These are phyloP conservation scores for Nannobrachium achirus DNA, from an alignment of 2,113 vertebrate genomes.

Conservation along the genomic window DNA sequence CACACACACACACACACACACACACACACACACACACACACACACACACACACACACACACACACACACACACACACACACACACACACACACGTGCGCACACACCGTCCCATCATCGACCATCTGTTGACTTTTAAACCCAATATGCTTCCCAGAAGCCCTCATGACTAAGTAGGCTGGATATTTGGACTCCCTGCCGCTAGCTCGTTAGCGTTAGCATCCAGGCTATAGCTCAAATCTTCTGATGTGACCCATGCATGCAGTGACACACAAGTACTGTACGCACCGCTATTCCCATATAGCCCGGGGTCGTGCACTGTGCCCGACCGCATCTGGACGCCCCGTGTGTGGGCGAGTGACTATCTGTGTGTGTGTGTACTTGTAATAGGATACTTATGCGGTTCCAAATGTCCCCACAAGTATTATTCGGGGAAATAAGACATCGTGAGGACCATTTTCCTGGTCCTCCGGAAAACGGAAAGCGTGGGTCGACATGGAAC, in stretches of 20 bases:
- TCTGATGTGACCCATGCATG: slow-evolving; percentile 55
- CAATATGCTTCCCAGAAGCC: slow-evolving; percentile 71
- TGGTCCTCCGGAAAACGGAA: no score
- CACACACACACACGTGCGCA: slow-evolving; percentile 12
- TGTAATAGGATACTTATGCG: not conserved
- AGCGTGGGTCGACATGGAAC: no score
- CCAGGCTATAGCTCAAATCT: slow-evolving; percentile 58
- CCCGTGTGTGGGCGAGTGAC: not conserved
- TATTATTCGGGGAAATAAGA: no score
- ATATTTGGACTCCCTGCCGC: slow-evolving; percentile 61
- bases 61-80: slow-evolving; percentile 43
- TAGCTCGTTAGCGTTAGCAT: slow-evolving; percentile 65
- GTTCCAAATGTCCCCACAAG: no score
- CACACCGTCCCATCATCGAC: slow-evolving; percentile 18
- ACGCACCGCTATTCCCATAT: slow-evolving; percentile 38
- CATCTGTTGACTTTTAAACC: slow-evolving; percentile 75
- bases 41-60: slow-evolving; percentile 34
- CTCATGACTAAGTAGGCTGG: slow-evolving; percentile 65
- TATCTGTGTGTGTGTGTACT: not conserved
- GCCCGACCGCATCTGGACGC: not conserved
- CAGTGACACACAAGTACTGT: slow-evolving; percentile 47
- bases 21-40: slow-evolving; percentile 15
- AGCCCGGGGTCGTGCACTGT: slow-evolving; percentile 48
- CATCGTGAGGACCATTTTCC: no score
- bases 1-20: slow-evolving; percentile 45